Evolutionary conservation across 2,797 vertebrate species (phyloP).

Genomic region (Adelosebastes latens): DNA sequence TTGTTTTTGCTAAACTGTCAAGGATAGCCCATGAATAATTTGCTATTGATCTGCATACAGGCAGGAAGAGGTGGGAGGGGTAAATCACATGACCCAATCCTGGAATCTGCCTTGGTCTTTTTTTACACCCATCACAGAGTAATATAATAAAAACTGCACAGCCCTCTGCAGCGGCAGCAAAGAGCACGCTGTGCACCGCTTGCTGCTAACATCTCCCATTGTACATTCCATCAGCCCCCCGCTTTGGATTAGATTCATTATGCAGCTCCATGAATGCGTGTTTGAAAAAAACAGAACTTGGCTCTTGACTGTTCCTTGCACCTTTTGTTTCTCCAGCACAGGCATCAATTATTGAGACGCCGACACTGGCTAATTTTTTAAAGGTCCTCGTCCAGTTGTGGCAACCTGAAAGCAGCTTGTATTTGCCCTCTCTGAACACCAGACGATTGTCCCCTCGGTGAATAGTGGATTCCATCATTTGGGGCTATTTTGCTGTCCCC

Average conservation of each 20-base stretch:
- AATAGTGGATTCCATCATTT: slow-evolving; percentile 39
- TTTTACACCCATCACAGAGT: slow-evolving; percentile 18
- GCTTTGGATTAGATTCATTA: slow-evolving; percentile 36
- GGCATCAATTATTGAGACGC: slow-evolving; percentile 20
- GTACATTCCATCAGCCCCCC: slow-evolving; percentile 19
- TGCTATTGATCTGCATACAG: slow-evolving; percentile 62
- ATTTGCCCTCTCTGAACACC: slow-evolving; percentile 8
- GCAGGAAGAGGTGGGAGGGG: slow-evolving; percentile 31
- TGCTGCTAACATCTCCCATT: slow-evolving; percentile 40
- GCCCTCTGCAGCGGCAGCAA: slow-evolving; percentile 26
- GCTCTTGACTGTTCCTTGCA: slow-evolving; percentile 18
- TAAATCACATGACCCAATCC: slow-evolving; percentile 68
- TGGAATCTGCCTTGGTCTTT: slow-evolving; percentile 46
- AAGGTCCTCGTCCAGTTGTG: background rate
- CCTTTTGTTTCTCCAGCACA: slow-evolving; percentile 27
- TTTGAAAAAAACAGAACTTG: slow-evolving; percentile 17
- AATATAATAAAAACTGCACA: slow-evolving; percentile 36
- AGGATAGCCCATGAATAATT: slow-evolving; percentile 20
- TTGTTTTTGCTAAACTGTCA: slow-evolving; percentile 3
- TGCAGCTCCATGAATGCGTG: slow-evolving; percentile 31
- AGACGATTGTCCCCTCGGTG: background rate
- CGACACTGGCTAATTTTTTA: background rate
- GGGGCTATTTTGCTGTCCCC: slow-evolving; percentile 32
- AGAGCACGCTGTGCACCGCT: slow-evolving; percentile 29
- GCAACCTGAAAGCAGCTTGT: background rate